Base-by-base conservation (phyloP, 2,113 vertebrate genomes). In the Opisthocomus hoazin region DNA sequence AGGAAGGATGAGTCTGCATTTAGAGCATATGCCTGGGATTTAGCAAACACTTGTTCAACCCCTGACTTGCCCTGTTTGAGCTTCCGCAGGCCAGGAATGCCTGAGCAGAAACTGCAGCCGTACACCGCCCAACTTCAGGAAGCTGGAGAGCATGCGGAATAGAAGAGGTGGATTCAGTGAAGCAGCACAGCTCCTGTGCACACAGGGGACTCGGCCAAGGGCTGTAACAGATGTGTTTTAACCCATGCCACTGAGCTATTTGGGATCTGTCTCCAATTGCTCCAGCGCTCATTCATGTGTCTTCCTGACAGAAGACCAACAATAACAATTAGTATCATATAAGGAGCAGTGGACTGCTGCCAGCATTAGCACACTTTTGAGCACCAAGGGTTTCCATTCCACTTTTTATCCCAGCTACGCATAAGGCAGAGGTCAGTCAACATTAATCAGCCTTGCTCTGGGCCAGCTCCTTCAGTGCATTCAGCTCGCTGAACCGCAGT, bases 211-310 rank as follows among this genome's bases (percentile, higher is more conserved):
- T 18, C 26, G 6, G 94, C 94, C 94, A 96, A 96, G 89, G 93
- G 41, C 77, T 93, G 16, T 16, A 95, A 32, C 94, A 96, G 95
- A 94, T 95, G 93, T 91, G 89, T 66, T 96, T 96, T 95, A 96
- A 95, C 86, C 93, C 92, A 56, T 90, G 68, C 89, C 89, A 91
- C 78, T 53, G 86, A 89, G 70, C 91, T 92, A 15, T 73, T 89
- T 71, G 77, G 86, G 90, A 79, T 89, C 89, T 87, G 96, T 20
- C 91, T 92, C 90, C 0, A 1, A 90, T 69, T 90, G 89, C 73
- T 96, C 13, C 84, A 66, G 79, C 1, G 10, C 86, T 90, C 89
- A 20, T 23, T 91, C 95, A 90, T 10, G 16, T 87, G 86, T 82
- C 95, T 79, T 74, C 87, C 96, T 96, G 96, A 96, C 2, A 0